Evolutionary conservation across 2,888 invertebrate species (phyloP), one percentile per base, ranked within the genome.

Genomic region (Lottia gigantea): DNA sequence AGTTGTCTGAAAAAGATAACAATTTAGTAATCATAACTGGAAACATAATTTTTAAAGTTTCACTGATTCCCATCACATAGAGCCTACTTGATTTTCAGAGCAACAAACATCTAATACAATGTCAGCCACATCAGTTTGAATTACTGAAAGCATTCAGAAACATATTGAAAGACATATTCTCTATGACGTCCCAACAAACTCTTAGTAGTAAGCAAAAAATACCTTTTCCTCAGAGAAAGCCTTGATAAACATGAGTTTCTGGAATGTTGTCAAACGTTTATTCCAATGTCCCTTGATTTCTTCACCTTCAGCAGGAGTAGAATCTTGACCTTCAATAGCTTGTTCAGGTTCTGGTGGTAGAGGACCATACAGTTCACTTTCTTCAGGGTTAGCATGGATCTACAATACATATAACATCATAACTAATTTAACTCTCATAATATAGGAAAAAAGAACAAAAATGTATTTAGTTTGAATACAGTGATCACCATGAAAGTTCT

Each of bases 241-340:
- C 88, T 93, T 94, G 2, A 96, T 86, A 46, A 96, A 87, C 91
- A 96, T 92, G 14, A 96, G 90, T 87, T 95, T 95, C 83, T 95
- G 94, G 86, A 95, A 95, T 70, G 92, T 89, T 1, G 90, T 90
- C 25, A 96, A 86, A 16, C 87, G 89, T 0, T 85, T 84, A 85
- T 95, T 88, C 95, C 95, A 95, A 64, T 91, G 87, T 67, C 88
- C 88, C 67, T 83, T 84, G n/a, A 82, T 76, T 46, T 74, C 73
- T 0, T 78, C 83, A 66, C 82, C 82, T 63, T 82, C 80, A 0
- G 71, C 64, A 2, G 71, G 66, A 0, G 66, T 65, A 4, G 79
- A 75, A 12, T 77, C 72, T 8, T 75, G 70, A 47, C 63, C 68
- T 14, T 76, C 78, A 8, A 76, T 77, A 6, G 75, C 75, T 23